Evolutionary conservation across 2,113 vertebrate species (phyloP), one percentile per base, ranked within the genome.

Genomic region (Phocoena phocoena): DNA sequence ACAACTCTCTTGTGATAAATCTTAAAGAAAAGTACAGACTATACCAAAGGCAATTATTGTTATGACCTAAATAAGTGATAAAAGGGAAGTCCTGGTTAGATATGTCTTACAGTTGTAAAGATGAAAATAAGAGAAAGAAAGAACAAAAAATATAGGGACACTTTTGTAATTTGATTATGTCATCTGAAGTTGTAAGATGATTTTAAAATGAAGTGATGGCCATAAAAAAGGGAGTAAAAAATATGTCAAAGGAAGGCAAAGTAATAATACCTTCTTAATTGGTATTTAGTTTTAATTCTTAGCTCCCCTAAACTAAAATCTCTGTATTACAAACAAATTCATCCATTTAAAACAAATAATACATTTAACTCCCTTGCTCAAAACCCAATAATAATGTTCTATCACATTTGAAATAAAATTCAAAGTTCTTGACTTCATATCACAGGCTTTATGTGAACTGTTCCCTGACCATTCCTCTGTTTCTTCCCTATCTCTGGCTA

Each of bases 311-410:
- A 88, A 84, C 18, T 79, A 83, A 50, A 58, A 85, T 20, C 5
- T 80, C 25, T 41, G 2, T 6, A 60, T 41, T 65, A 18, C 26
- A 68, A 67, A 67, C 38, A 95, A 92, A 79, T 65, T 26, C 12
- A 79, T 67, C 33, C 44, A 92, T 38, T 73, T 93, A 71, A 92
- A 95, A 83, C 12, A 88, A 83, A 94, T 12, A 70, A 23, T 60
- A 79, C 5, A 62, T 70, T 94, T 95, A 89, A 79, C 25, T 50
- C 13, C 20, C 12, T 67, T 84, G 28, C 15, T 92, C 4, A 70
- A 91, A 95, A 84, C 8, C 9, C 41, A 95, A n/a, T 77, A 85
- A 65, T n/a, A 82, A 77, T n/a, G 41, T 92, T 88, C 31, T 73
- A 88, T 53, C n/a, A 58, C 41, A 44, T 73, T 33, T 89, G 60